Evolutionary conservation across 2,113 vertebrate species (phyloP).

Genomic region (mouse (Mus musculus)): GRCm39 chrX:158404501-158405000

Average conservation of each 20-base stretch:
- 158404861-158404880: background rate
- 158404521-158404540: background rate
- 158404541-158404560: background rate
- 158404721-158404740: background rate
- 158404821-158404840: too few relatives aligned
- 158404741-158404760: background rate
- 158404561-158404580: background rate
- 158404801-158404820: too few relatives aligned
- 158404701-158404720: slow-evolving; percentile 24
- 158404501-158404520: background rate
- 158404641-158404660: background rate
- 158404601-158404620: background rate
- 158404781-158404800: too few relatives aligned
- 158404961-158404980: background rate
- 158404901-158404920: background rate
- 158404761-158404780: too few relatives aligned
- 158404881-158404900: background rate
- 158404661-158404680: background rate
- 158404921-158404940: background rate
- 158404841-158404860: background rate
- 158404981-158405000: slow-evolving; percentile 48
- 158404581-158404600: background rate
- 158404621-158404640: background rate
- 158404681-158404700: slow-evolving; percentile 21
- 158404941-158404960: background rate